Conservation (phyloP, 2,888 invertebrate species). For the Furcula furcula region DNA sequence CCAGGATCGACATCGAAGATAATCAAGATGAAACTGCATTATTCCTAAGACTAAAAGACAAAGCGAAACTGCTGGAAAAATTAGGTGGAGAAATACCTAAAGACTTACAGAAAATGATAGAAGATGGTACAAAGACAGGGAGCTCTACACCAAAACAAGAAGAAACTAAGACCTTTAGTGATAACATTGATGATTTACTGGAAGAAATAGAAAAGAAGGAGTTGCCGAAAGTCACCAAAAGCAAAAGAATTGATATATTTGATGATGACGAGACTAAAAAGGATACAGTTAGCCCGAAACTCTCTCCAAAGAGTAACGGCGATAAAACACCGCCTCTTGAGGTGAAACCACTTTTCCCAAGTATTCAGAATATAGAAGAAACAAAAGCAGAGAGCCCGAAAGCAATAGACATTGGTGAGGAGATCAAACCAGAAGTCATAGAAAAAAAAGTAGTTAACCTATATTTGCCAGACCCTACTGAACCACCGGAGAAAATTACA, state of each 20-base stretch:
- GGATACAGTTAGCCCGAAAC: slow-evolving; percentile 32
- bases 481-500: slow-evolving; percentile 41
- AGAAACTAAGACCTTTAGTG: slow-evolving; percentile 28
- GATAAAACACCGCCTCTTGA: slow-evolving; percentile 43
- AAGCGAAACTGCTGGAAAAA: slow-evolving; percentile 76
- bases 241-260: slow-evolving; percentile 44
- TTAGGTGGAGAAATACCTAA: slow-evolving; percentile 77
- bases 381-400: slow-evolving; percentile 21
- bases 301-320: slow-evolving; percentile 41
- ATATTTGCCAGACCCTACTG: slow-evolving; percentile 52
- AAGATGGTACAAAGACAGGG: slow-evolving; percentile 47
- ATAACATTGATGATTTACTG: slow-evolving; percentile 61
- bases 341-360: slow-evolving; percentile 49
- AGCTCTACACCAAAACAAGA: slow-evolving; percentile 44
- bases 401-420: slow-evolving; percentile 25
- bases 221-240: slow-evolving; percentile 52
- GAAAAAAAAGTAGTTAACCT: slow-evolving; percentile 64
- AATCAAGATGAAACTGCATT: slow-evolving; percentile 60
- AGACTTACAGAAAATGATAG: slow-evolving; percentile 70
- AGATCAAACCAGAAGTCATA: slow-evolving; percentile 29
- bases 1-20: slow-evolving; percentile 51
- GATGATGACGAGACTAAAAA: slow-evolving; percentile 36
- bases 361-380: slow-evolving; percentile 41
- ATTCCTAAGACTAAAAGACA: slow-evolving; percentile 67
- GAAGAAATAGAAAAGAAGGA: slow-evolving; percentile 71